Evolutionary conservation across 2,113 vertebrate genomes (phyloP).

Genomic region (Bubo scandiacus): DNA sequence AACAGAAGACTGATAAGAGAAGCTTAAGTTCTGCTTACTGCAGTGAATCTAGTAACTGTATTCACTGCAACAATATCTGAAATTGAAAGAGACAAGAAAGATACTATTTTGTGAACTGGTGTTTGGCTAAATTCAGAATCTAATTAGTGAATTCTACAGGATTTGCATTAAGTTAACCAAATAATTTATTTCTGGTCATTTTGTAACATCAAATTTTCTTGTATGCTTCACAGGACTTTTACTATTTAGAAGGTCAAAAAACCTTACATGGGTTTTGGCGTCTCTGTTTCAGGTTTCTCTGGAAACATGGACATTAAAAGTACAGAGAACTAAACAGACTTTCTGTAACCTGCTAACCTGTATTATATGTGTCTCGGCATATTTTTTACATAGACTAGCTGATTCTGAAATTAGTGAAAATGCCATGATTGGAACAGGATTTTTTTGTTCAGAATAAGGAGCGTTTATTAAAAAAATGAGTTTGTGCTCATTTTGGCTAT

Average conservation of each 20-base stretch:
- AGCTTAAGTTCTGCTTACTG: not conserved
- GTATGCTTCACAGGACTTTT: not conserved
- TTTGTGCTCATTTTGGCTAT: not conserved
- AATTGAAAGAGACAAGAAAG: not conserved
- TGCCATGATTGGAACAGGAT: not conserved
- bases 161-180: not conserved
- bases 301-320: not conserved
- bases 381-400: not conserved
- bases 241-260: not conserved
- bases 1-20: slow-evolving; percentile 37
- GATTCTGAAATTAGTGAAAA: not conserved
- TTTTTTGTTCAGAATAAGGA: not conserved
- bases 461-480: not conserved
- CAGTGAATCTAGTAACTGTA: not conserved
- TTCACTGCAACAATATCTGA: slow-evolving; percentile 5
- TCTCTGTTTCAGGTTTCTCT: not conserved
- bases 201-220: not conserved
- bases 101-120: not conserved
- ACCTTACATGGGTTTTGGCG: not conserved
- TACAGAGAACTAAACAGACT: not conserved
- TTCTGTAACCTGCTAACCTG: not conserved
- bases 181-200: not conserved
- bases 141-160: not conserved
- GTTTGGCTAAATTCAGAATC: not conserved
- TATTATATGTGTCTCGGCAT: not conserved